Base-by-base conservation (phyloP, 2,797 vertebrate genomes). In the Pseudotriccus pelzelni region DNA sequence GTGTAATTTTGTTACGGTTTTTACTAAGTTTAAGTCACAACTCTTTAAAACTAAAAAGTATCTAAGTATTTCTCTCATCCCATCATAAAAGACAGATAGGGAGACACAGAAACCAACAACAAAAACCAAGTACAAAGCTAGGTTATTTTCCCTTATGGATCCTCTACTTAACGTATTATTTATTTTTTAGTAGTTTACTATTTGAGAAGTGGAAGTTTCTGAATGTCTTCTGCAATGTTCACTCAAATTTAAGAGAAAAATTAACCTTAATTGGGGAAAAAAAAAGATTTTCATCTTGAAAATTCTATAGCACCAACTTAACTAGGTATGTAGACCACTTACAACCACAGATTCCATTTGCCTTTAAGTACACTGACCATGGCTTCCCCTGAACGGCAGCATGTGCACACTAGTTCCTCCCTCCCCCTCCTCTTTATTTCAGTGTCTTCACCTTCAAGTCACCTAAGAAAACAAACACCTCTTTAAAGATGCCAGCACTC, bases 401-500 rank as follows among this genome's bases (percentile, higher is more conserved):
- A 81, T 0, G 2, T 17, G 30, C 41, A 46, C 34, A 30, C 12
- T 10, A 24, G 21, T 12, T 67, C 27, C 52, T 78, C n/a, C 16
- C 10, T 37, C 24, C 7, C 12, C 37, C 6, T 12, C 10, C 9
- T 7, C 28, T 32, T 7, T 24, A 64, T 27, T 8, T 34, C 37
- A 49, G 7, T 3, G 3, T 20, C 64, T 62, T 64, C 39, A 37
- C 47, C 27, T 66, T 47, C 22, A 36, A 87, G 20, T n/a, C 32
- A 72, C 17, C 22, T 25, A 58, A 34, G 22, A 59, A 78, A 93
- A 50, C 24, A 52, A 90, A 67, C 10, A 69, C 4, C 36, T 62
- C 36, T 58, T 77, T 44, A 58, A 77, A 10, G 3, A 30, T 34
- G 8, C 0, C 0, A 53, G n/a, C 23, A 20, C 25, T 44, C 37